These are phyloP conservation scores for Ornithorhynchus anatinus DNA, from an alignment of 2,113 vertebrate genomes.

Conservation along the genomic window DNA sequence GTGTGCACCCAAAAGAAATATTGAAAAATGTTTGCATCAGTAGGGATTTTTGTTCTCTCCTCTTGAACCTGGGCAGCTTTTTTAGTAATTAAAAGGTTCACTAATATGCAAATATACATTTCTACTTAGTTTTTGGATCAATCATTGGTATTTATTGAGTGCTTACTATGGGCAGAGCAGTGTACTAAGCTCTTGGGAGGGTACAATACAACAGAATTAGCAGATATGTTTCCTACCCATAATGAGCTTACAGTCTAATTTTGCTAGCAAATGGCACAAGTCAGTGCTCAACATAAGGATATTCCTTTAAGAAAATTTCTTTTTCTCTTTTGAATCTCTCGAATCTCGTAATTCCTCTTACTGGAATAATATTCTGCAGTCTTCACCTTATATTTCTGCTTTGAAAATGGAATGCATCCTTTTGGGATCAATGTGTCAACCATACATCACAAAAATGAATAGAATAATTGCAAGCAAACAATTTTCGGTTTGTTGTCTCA, in stretches of 20 bases:
- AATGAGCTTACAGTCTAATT: too few species aligned
- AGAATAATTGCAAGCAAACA: slow-evolving; percentile 46
- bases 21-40: too few species aligned
- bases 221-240: too few species aligned
- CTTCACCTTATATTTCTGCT: slow-evolving; percentile 17
- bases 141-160: too few species aligned
- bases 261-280: slow-evolving; percentile 11
- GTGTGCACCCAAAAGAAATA: too few species aligned
- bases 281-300: not conserved
- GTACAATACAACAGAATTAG: too few species aligned
- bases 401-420: slow-evolving; percentile 35
- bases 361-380: slow-evolving; percentile 20
- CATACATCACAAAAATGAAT: slow-evolving; percentile 32
- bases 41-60: slow-evolving; percentile 1
- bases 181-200: too few species aligned
- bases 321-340: not conserved
- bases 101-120: too few species aligned
- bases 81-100: slow-evolving; percentile 1
- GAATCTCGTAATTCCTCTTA: not conserved
- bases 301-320: not conserved
- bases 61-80: slow-evolving; percentile 11
- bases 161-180: too few species aligned
- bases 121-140: too few species aligned
- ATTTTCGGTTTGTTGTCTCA: slow-evolving; percentile 39
- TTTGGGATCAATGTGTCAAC: slow-evolving; percentile 41